Evolutionary conservation across 2,113 vertebrate genomes (phyloP).

Genomic region (Pelmatolapia mariae): DNA sequence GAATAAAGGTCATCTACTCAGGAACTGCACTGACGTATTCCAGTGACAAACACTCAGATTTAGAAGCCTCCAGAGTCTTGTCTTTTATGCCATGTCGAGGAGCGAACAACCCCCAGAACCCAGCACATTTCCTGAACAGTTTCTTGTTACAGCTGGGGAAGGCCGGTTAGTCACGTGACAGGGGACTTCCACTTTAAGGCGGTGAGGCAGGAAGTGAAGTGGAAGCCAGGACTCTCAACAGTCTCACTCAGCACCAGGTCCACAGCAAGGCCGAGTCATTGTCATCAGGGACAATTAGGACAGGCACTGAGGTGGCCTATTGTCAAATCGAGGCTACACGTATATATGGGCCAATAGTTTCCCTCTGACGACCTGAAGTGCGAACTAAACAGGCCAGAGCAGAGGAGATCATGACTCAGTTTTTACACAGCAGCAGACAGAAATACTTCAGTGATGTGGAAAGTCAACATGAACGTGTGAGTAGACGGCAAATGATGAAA

Average conservation of each 20-base stretch:
- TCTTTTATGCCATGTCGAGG: constrained; percentile 10
- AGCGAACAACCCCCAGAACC: not conserved
- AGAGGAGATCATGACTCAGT: not conserved
- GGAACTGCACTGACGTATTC: constrained; percentile 32
- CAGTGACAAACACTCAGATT: constrained; percentile 12
- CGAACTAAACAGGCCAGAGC: not conserved
- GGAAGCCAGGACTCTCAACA: constrained; percentile 48
- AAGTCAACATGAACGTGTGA: constrained; percentile 19
- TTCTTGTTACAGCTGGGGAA: constrained; percentile 46
- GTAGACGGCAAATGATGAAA: not conserved
- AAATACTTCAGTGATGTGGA: constrained; percentile 29
- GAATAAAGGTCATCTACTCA: constrained; percentile 28
- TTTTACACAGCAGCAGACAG: constrained; percentile 1
- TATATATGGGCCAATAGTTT: constrained; percentile 4
- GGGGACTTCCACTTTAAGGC: constrained; percentile 57
- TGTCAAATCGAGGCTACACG: not conserved
- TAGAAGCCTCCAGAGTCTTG: constrained; percentile 8
- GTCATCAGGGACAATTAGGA: constrained; percentile 66
- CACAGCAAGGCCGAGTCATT: constrained; percentile 58
- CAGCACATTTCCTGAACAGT: constrained; percentile 34
- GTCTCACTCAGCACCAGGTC: constrained; percentile 51
- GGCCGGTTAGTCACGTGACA: constrained; percentile 50
- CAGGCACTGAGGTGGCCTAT: not conserved
- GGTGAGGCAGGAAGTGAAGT: constrained; percentile 59
- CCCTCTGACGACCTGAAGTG: not conserved